phyloP scores from a whole-genome alignment of 2,113 vertebrate species.

The Oenanthe melanoleuca region DNA sequence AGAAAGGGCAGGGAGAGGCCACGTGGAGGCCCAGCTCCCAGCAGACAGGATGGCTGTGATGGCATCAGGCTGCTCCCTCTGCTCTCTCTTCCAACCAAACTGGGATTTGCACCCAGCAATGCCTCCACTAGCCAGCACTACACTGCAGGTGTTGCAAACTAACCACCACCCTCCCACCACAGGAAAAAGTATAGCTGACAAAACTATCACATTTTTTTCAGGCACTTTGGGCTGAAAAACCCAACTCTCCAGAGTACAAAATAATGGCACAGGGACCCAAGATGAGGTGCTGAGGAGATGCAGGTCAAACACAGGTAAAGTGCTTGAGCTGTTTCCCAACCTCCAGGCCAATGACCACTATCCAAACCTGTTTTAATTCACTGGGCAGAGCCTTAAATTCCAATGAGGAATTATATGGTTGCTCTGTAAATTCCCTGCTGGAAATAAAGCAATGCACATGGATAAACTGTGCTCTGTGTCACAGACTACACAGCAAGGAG shows the following conservation, averaged over 20 bases:
- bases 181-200: neutral
- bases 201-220: neutral
- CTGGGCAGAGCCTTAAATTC: neutral
- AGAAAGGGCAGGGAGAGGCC: neutral
- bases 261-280: neutral
- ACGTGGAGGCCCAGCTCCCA: neutral
- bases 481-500: neutral
- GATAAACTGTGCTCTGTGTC: neutral
- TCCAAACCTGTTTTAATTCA: neutral
- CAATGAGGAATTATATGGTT: neutral
- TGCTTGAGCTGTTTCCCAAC: neutral
- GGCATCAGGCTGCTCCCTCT: neutral
- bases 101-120: neutral
- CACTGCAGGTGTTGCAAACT: neutral
- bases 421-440: neutral
- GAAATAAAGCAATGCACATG: neutral
- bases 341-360: neutral
- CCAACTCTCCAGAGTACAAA: neutral
- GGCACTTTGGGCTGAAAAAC: neutral
- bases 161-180: neutral
- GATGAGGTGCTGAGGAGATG: neutral
- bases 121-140: neutral
- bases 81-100: neutral
- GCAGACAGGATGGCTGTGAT: neutral
- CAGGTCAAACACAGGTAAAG: accelerated